phyloP scores from a whole-genome alignment of 2,113 vertebrate species.

The Rattus norvegicus region GRCr8 NC_086026.1:96358001-96358500 shows the following conservation, averaged over 20 bases:
- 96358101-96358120: constrained; percentile 84
- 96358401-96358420: constrained; percentile 22
- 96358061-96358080: background rate
- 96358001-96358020: background rate
- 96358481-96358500: background rate
- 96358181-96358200: constrained; percentile 98
- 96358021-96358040: background rate
- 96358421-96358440: background rate
- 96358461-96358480: background rate
- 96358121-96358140: constrained; percentile 95
- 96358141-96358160: constrained; percentile 94
- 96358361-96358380: background rate
- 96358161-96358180: constrained; percentile 97
- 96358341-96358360: no score
- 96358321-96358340: no score
- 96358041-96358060: background rate
- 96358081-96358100: constrained; percentile 37
- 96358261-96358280: constrained; percentile 95
- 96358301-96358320: background rate
- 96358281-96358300: background rate
- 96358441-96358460: background rate
- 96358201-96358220: constrained; percentile 98
- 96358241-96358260: constrained; percentile 98
- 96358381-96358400: background rate
- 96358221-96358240: constrained; percentile 98